Conservation (phyloP, 2,888 invertebrate species). For the Amiota mariae region DNA sequence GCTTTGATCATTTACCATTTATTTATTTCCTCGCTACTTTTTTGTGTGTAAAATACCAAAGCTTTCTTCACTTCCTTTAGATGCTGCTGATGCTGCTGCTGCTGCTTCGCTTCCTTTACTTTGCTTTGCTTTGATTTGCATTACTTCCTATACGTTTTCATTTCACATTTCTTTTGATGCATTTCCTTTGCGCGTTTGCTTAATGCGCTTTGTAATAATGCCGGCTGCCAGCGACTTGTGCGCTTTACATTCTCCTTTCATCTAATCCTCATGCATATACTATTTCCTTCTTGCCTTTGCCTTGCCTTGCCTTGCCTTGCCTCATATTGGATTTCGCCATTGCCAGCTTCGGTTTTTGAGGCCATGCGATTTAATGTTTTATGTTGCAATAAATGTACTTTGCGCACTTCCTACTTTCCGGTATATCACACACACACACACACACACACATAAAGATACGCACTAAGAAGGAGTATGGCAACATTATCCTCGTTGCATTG, state of each 20-base stretch:
- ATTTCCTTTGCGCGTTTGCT: constrained; percentile 31
- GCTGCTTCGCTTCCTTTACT: constrained; percentile 44
- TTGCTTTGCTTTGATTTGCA: neutral
- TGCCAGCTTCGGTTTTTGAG: constrained; percentile 46
- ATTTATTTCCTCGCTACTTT: constrained; percentile 59
- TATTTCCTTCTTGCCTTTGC: neutral
- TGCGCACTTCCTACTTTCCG: neutral
- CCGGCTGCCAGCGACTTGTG: constrained; percentile 38
- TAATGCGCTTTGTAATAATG: neutral
- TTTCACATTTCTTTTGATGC: constrained; percentile 8
- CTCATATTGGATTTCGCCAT: constrained; percentile 6
- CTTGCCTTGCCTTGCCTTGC: too few species aligned
- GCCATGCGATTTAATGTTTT: constrained; percentile 66
- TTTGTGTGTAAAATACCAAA: constrained; percentile 56
- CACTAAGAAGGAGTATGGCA: neutral
- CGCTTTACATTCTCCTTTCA: constrained; percentile 27
- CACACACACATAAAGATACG: neutral
- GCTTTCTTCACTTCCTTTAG: constrained; percentile 62
- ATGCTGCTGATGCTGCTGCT: constrained; percentile 51
- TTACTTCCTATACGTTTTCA: neutral
- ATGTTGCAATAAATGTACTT: constrained; percentile 64
- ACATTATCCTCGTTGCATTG: neutral
- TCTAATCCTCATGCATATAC: neutral
- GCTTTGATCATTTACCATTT: constrained; percentile 28
- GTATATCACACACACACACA: neutral